Conservation (phyloP, 2,113 vertebrate genomes). For the Hystrix brachyura region DNA sequence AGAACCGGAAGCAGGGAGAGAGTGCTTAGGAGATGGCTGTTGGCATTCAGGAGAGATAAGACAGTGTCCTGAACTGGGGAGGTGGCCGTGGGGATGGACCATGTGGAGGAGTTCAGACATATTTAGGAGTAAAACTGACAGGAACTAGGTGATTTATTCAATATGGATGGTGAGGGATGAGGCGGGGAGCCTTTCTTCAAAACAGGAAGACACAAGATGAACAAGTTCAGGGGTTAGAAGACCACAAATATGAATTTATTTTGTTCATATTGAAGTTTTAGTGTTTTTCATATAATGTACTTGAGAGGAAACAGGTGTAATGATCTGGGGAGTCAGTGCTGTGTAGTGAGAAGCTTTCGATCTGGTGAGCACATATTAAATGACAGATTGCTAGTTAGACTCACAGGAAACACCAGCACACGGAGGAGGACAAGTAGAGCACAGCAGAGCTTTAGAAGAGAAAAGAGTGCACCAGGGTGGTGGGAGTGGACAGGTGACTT, state of each 20-base stretch:
- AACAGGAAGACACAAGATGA: background rate
- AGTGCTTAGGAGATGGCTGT: background rate
- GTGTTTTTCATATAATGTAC: background rate
- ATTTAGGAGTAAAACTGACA: background rate
- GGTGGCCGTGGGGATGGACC: background rate
- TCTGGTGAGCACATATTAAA: background rate
- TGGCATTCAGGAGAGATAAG: background rate
- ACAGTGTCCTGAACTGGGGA: background rate
- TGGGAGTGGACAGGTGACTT: background rate
- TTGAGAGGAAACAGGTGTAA: background rate
- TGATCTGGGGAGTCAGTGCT: background rate
- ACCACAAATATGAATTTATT: background rate
- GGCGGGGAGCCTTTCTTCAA: slow-evolving; percentile 11
- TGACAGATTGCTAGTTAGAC: background rate
- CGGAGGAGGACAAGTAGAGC: background rate
- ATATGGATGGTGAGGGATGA: background rate
- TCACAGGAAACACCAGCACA: background rate
- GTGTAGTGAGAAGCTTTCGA: background rate
- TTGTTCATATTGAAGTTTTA: background rate
- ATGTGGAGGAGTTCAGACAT: background rate
- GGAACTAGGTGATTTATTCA: background rate
- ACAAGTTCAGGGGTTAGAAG: background rate
- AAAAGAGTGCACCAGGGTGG: background rate
- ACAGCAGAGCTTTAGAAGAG: background rate
- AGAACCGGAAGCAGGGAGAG: background rate